Evolutionary conservation across 2,888 invertebrate genomes (phyloP).

Genomic region (Thymelicus sylvestris): DNA sequence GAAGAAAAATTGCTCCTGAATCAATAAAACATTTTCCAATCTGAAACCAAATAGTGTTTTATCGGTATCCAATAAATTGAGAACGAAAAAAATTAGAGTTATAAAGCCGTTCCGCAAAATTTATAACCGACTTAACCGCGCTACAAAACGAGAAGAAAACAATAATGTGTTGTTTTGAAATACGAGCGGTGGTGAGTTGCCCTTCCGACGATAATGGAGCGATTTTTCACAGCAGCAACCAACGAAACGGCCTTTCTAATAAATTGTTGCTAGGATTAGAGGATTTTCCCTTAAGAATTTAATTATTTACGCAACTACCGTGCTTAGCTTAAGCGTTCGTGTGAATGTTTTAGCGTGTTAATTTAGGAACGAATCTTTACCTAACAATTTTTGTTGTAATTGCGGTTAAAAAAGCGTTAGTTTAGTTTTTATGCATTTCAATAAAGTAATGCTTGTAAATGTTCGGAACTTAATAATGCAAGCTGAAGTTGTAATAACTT

Average conservation of each 20-base stretch:
- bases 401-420: too few relatives aligned
- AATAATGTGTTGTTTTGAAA: constrained; percentile 82
- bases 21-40: constrained; percentile 21
- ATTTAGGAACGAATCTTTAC: constrained; percentile 19
- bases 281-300: constrained; percentile 57
- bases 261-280: constrained; percentile 66
- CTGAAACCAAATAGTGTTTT: constrained; percentile 25
- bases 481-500: too few relatives aligned
- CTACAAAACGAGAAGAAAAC: constrained; percentile 75
- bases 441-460: too few relatives aligned
- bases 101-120: constrained; percentile 64
- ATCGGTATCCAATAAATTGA: constrained; percentile 33
- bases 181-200: constrained; percentile 65
- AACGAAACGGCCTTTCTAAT: constrained; percentile 71
- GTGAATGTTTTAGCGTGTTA: constrained; percentile 29
- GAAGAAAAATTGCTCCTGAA: constrained; percentile 9
- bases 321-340: constrained; percentile 21
- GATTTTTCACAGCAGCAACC: constrained; percentile 78
- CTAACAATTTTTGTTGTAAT: neutral
- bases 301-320: constrained; percentile 47
- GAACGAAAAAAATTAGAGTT: constrained; percentile 48
- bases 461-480: too few relatives aligned
- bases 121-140: constrained; percentile 71
- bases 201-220: constrained; percentile 67
- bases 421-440: too few relatives aligned